phyloP scores from a whole-genome alignment of 2,888 invertebrate species.

The Meloe dianella region DNA sequence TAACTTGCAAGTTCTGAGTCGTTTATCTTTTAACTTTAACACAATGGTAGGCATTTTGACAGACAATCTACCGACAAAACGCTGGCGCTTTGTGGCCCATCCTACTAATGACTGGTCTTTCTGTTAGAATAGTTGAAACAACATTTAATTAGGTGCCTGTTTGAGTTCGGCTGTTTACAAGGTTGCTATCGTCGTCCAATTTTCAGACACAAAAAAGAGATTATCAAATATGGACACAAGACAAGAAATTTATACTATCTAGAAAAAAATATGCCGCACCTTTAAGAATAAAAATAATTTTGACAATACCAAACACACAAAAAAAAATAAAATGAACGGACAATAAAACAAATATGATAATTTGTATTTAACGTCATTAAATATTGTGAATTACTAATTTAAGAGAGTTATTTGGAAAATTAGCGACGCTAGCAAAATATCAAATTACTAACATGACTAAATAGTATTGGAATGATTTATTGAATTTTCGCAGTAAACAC shows the following conservation, averaged over 20 bases:
- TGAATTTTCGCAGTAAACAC: slow-evolving; percentile 12
- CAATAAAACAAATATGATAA: not conserved
- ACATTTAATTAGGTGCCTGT: slow-evolving; percentile 57
- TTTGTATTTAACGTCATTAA: not conserved
- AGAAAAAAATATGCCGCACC: not conserved
- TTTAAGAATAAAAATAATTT: not conserved
- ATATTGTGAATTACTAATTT: not conserved
- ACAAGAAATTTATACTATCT: not conserved
- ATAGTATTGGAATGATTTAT: slow-evolving; percentile 3
- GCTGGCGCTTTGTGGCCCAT: slow-evolving; percentile 54
- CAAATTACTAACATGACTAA: not conserved
- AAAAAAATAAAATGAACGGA: too few relatives aligned
- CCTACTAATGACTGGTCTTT: slow-evolving; percentile 55
- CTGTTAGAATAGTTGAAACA: slow-evolving; percentile 52
- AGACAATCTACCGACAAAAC: slow-evolving; percentile 31
- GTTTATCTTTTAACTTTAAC: slow-evolving; percentile 13
- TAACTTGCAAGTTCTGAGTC: not conserved
- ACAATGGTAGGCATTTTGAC: slow-evolving; percentile 13
- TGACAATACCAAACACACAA: not conserved
- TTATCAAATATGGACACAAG: not conserved
- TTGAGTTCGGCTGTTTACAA: slow-evolving; percentile 49
- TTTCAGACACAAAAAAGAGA: not conserved
- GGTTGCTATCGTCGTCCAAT: slow-evolving; percentile 18
- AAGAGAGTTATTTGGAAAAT: slow-evolving; percentile 5
- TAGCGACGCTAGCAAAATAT: slow-evolving; percentile 10